phyloP scores from a whole-genome alignment of 2,888 invertebrate genomes.

The Choristoneura rosaceana region DNA sequence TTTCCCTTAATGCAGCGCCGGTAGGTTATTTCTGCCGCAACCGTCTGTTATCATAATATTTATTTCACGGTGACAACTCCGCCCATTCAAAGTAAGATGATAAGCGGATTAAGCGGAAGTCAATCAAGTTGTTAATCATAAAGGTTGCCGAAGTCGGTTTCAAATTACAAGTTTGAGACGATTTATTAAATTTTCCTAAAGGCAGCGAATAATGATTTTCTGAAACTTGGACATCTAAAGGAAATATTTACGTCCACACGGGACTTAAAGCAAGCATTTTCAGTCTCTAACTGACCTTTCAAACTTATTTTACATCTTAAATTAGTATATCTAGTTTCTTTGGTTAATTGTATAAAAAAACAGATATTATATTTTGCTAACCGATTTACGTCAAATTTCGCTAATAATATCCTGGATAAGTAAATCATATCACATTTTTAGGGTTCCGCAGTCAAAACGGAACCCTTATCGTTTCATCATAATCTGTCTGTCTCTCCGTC shows the following conservation, averaged over 20 bases:
- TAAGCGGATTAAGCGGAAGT: constrained; percentile 11
- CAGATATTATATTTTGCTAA: no score
- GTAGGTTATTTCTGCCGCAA: not conserved
- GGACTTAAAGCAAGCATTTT: not conserved
- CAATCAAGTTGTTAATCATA: constrained; percentile 6
- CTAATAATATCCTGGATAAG: no score
- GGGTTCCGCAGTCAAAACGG: no score
- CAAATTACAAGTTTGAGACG: not conserved
- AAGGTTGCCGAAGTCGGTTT: not conserved
- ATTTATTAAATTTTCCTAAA: constrained; percentile 10
- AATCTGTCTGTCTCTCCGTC: no score
- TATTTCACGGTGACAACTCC: constrained; percentile 6
- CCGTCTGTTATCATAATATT: not conserved
- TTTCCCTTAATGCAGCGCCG: not conserved
- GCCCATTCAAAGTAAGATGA: not conserved
- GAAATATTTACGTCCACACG: not conserved
- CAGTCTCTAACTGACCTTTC: not conserved
- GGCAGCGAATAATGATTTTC: not conserved
- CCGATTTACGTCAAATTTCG: no score
- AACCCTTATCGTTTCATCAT: no score
- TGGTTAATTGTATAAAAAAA: no score
- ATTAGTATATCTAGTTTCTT: no score
- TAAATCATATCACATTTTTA: no score
- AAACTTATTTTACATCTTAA: not conserved
- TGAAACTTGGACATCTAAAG: not conserved